Evolutionary conservation across 2,113 vertebrate species (phyloP).

Genomic region (Aphelocoma coerulescens): DNA sequence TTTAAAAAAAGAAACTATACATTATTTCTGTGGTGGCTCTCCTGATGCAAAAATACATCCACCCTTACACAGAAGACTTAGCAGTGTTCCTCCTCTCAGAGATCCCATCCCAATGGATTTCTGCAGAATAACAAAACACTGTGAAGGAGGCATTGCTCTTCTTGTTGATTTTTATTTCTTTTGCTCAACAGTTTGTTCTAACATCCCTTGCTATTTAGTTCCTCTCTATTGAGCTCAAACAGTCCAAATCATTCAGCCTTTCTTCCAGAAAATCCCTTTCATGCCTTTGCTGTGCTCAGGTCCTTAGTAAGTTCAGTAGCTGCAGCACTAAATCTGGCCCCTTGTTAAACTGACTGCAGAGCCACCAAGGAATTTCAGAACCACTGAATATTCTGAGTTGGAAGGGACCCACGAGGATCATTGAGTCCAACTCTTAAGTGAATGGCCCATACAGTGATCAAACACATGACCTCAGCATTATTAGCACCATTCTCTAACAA

Average conservation of each 20-base stretch:
- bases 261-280: neutral
- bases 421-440: accelerated
- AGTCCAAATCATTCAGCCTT: neutral
- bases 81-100: neutral
- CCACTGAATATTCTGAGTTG: neutral
- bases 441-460: neutral
- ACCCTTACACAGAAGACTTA: neutral
- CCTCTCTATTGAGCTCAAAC: neutral
- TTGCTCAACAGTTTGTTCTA: neutral
- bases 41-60: neutral
- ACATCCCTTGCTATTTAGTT: neutral
- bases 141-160: neutral
- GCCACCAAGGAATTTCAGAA: neutral
- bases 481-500: neutral
- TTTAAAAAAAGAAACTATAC: neutral
- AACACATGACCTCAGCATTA: neutral
- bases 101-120: neutral
- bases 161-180: neutral
- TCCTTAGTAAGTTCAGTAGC: neutral
- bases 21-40: neutral
- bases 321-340: neutral
- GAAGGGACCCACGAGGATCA: neutral
- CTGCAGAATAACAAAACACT: neutral
- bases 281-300: neutral
- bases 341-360: neutral